phyloP scores from a whole-genome alignment of 1,140 invertebrate genomes.

The Hycleus cichorii region DNA sequence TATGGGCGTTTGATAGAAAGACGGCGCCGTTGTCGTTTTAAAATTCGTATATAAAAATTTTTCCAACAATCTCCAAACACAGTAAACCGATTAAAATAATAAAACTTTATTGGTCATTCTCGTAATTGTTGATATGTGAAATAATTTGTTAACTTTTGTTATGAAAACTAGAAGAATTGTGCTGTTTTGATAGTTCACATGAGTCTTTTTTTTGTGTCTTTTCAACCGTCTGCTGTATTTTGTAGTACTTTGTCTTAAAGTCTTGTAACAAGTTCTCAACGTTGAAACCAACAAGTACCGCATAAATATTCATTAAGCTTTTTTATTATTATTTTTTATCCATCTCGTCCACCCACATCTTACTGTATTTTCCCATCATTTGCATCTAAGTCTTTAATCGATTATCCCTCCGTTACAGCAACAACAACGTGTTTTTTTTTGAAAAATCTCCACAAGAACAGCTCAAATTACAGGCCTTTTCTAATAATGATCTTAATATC shows the following conservation, averaged over 20 bases:
- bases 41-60: slow-evolving; percentile 6
- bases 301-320: slow-evolving; percentile 11
- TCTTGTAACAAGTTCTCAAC: not conserved
- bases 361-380: slow-evolving; percentile 5
- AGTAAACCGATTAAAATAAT: slow-evolving; percentile 7
- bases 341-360: slow-evolving; percentile 6
- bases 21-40: slow-evolving; percentile 10
- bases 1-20: not conserved
- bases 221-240: not conserved
- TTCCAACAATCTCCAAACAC: slow-evolving; percentile 1
- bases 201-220: too few species aligned
- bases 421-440: too few species aligned
- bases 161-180: too few species aligned
- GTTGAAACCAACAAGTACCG: not conserved
- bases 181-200: too few species aligned
- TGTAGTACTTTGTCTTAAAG: slow-evolving; percentile 7
- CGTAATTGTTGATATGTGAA: too few species aligned
- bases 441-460: slow-evolving; percentile 1
- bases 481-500: not conserved
- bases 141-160: too few species aligned
- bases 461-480: not conserved
- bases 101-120: not conserved
- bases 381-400: slow-evolving; percentile 5
- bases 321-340: not conserved
- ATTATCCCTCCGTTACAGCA: not conserved